phyloP scores from a whole-genome alignment of 2,113 vertebrate genomes.

The Myxocyprinus asiaticus region DNA sequence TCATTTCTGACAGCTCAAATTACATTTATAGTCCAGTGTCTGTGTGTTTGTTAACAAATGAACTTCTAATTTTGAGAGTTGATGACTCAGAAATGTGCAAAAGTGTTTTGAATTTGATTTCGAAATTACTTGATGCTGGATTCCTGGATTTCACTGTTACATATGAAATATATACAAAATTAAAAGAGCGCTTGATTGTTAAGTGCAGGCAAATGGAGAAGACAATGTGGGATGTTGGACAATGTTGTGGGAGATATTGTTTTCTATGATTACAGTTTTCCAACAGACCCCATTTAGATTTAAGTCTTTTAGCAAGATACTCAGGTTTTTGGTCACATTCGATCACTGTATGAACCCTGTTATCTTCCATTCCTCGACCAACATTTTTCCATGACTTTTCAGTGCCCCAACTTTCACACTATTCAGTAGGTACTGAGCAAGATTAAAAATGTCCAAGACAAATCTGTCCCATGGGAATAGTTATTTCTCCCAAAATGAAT shows the following conservation, averaged over 20 bases:
- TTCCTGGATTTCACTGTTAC: not conserved
- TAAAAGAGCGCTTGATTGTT: no score
- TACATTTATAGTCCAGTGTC: not conserved
- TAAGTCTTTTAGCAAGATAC: no score
- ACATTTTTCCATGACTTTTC: not conserved
- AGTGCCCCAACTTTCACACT: not conserved
- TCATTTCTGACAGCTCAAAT: not conserved
- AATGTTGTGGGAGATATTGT: no score
- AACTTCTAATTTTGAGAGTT: not conserved
- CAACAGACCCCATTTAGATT: no score
- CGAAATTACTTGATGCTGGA: not conserved
- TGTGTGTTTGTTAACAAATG: not conserved
- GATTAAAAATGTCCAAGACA: conserved; percentile 20
- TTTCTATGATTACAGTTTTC: no score
- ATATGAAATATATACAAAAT: no score
- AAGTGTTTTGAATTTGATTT: no score
- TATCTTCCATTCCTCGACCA: not conserved
- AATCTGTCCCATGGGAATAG: not conserved
- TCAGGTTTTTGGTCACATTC: no score
- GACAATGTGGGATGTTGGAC: no score
- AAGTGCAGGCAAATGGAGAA: no score
- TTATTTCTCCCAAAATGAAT: conserved; percentile 5
- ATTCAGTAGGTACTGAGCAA: conserved; percentile 14
- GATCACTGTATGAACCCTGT: no score
- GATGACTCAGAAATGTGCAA: no score